These are phyloP conservation scores for Pseudoips prasinana DNA, from an alignment of 2,888 invertebrate species.

Conservation along the genomic window DNA sequence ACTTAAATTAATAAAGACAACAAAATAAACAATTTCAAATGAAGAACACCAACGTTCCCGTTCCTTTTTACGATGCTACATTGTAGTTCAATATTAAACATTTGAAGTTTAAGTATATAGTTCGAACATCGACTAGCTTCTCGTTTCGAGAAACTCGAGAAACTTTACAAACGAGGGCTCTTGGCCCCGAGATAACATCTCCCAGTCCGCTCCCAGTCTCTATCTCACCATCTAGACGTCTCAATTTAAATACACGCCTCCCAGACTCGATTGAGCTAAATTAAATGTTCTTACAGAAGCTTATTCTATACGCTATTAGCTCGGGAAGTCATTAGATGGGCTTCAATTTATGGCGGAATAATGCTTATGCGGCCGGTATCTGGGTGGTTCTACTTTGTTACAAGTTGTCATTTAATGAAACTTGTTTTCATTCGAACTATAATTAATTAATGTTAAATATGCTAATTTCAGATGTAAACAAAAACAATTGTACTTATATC, in stretches of 20 bases:
- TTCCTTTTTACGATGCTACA: too few species aligned
- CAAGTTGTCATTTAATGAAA: too few species aligned
- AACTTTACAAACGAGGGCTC: constrained; percentile 40
- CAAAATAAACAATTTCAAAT: too few species aligned
- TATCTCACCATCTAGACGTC: constrained; percentile 71
- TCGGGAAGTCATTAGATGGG: constrained; percentile 29
- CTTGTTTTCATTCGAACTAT: too few species aligned
- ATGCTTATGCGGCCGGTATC: constrained; percentile 20
- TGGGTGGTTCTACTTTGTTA: constrained; percentile 25
- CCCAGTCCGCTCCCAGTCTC: constrained; percentile 44
- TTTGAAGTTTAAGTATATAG: too few species aligned
- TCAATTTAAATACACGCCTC: constrained; percentile 68
- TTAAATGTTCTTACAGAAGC: constrained; percentile 38
- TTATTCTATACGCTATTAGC: constrained; percentile 31
- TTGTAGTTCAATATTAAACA: too few species aligned
- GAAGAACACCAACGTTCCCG: too few species aligned
- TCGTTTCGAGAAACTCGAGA: constrained; percentile 36
- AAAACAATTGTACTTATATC: too few species aligned
- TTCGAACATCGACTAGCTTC: constrained; percentile 26
- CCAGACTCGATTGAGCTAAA: constrained; percentile 43
- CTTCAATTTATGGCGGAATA: constrained; percentile 28
- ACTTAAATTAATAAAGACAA: too few species aligned
- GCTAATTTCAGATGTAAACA: too few species aligned
- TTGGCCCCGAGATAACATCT: constrained; percentile 54
- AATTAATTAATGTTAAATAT: too few species aligned